These are phyloP conservation scores for Neelides folsomi DNA, from an alignment of 2,888 invertebrate species.

Conservation along the genomic window DNA sequence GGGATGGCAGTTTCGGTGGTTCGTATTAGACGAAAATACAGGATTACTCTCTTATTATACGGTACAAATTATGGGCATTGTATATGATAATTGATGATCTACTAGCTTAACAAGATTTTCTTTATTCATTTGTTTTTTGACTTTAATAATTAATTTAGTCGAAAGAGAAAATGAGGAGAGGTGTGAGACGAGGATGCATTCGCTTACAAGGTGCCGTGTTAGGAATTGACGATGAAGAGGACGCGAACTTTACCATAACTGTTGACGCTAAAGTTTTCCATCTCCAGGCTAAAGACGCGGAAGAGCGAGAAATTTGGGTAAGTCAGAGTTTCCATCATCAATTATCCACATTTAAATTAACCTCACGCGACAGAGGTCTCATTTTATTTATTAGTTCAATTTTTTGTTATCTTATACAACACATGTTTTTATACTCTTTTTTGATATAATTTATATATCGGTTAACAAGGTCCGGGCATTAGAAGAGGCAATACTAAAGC, in stretches of 20 bases:
- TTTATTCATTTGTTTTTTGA: neutral
- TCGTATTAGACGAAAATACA: slow-evolving; percentile 92
- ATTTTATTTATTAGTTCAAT: no score
- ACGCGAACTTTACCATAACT: slow-evolving; percentile 96
- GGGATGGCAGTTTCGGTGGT: slow-evolving; percentile 99
- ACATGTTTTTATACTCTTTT: no score
- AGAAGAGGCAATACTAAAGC: slow-evolving; percentile 83
- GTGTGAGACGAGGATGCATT: slow-evolving; percentile 91
- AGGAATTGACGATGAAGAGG: slow-evolving; percentile 98
- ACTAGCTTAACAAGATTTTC: neutral
- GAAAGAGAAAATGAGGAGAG: slow-evolving; percentile 96
- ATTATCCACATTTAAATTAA: no score
- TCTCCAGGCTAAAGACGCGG: slow-evolving; percentile 90
- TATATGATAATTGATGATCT: slow-evolving; percentile 4
- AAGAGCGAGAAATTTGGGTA: slow-evolving; percentile 85
- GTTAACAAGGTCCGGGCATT: slow-evolving; percentile 56
- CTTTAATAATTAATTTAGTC: slow-evolving; percentile 48
- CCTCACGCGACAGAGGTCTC: no score
- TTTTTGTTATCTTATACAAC: no score
- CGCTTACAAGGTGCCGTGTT: slow-evolving; percentile 93
- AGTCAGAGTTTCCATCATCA: neutral
- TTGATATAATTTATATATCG: no score
- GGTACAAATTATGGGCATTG: no score
- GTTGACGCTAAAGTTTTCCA: slow-evolving; percentile 99
- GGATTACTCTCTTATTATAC: slow-evolving; percentile 95